Conservation (phyloP, 2,797 vertebrate species). For the Protosalanx chinensis region DNA sequence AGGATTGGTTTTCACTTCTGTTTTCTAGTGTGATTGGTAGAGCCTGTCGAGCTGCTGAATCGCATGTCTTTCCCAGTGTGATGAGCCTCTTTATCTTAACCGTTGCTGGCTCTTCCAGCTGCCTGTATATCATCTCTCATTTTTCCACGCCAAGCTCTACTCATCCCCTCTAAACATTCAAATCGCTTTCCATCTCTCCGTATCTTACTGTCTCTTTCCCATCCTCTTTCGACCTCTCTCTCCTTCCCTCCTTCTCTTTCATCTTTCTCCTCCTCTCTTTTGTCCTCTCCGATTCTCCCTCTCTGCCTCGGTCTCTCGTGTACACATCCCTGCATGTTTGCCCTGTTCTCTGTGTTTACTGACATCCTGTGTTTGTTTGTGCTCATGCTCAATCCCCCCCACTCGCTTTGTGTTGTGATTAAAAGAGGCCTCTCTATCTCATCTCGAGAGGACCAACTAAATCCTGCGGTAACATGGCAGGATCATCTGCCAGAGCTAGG, state of each 20-base stretch:
- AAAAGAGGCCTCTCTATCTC: constrained; percentile 53
- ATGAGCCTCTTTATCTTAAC: constrained; percentile 54
- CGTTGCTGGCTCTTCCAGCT: constrained; percentile 52
- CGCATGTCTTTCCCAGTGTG: constrained; percentile 42
- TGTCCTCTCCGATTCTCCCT: constrained; percentile 39
- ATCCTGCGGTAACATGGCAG: constrained; percentile 50
- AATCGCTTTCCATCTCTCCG: constrained; percentile 24
- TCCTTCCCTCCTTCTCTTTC: not conserved
- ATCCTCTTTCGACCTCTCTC: not conserved
- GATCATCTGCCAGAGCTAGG: constrained; percentile 44
- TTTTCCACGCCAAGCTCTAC: constrained; percentile 48
- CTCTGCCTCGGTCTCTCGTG: constrained; percentile 20
- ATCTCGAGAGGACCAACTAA: constrained; percentile 50
- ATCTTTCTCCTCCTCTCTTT: constrained; percentile 23
- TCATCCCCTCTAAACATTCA: constrained; percentile 47
- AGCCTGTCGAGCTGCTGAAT: constrained; percentile 52
- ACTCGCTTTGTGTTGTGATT: constrained; percentile 60
- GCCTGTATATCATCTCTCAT: constrained; percentile 52
- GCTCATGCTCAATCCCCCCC: constrained; percentile 40
- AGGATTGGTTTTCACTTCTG: constrained; percentile 25
- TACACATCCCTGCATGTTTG: constrained; percentile 28
- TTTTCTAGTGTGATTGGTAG: constrained; percentile 28
- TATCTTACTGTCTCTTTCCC: constrained; percentile 6
- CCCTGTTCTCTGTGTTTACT: constrained; percentile 46
- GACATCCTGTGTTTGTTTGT: constrained; percentile 57